phyloP scores from a whole-genome alignment of 2,888 invertebrate species.

The Bembecia ichneumoniformis region DNA sequence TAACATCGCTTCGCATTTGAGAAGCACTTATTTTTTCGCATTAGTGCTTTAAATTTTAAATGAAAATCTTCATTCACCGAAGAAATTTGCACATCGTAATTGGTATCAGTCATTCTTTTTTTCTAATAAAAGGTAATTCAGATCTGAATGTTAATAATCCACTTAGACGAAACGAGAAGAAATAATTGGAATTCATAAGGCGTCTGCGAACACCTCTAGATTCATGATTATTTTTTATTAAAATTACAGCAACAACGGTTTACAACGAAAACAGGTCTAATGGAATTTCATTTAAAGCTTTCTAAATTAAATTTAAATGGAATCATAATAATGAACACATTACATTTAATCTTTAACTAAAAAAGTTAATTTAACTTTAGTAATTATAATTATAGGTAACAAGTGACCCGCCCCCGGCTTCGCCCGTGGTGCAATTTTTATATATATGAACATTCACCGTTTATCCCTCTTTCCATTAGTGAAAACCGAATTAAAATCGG shows the following conservation, averaged over 20 bases:
- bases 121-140: conserved; percentile 18
- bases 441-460: too few relatives aligned
- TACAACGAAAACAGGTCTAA: too few relatives aligned
- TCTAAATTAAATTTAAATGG: too few relatives aligned
- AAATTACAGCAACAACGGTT: background rate
- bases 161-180: conserved; percentile 8
- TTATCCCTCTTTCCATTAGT: too few relatives aligned
- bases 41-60: conserved; percentile 8
- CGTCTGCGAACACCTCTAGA: background rate
- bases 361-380: too few relatives aligned
- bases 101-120: background rate
- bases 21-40: conserved; percentile 7
- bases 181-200: conserved; percentile 5
- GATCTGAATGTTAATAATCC: conserved; percentile 18
- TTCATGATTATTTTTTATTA: background rate
- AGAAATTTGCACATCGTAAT: conserved; percentile 3
- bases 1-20: background rate
- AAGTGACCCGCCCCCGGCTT: too few relatives aligned
- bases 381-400: too few relatives aligned
- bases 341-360: too few relatives aligned
- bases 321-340: too few relatives aligned
- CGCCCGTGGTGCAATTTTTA: too few relatives aligned
- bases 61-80: conserved; percentile 8
- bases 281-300: too few relatives aligned
- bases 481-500: too few relatives aligned